These are phyloP conservation scores for Sebastes schlegelii DNA, from an alignment of 2,113 vertebrate species.

Conservation along the genomic window DNA sequence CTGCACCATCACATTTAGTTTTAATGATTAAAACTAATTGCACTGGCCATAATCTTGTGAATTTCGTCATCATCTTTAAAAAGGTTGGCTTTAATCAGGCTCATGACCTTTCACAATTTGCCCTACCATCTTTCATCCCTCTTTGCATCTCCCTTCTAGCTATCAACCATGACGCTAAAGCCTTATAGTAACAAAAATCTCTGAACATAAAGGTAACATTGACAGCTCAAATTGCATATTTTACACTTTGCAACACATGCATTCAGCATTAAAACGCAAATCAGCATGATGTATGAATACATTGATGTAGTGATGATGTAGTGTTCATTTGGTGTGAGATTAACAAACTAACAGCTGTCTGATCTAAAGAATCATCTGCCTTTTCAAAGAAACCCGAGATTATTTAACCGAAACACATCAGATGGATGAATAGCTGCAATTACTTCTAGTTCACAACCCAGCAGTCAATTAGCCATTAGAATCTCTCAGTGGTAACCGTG, in stretches of 20 bases:
- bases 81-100: not conserved
- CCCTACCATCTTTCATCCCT: not conserved
- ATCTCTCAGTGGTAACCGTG: constrained; percentile 64
- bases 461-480: constrained; percentile 67
- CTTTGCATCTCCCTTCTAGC: not conserved
- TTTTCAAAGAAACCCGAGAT: constrained; percentile 44
- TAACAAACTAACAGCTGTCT: constrained; percentile 37
- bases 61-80: not conserved
- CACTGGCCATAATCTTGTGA: not conserved
- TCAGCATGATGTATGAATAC: not conserved
- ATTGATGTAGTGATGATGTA: not conserved
- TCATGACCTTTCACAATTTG: not conserved
- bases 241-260: not conserved
- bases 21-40: not conserved
- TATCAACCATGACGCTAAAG: constrained; percentile 2
- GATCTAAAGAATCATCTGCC: constrained; percentile 41
- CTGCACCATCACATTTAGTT: not conserved
- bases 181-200: not conserved
- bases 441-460: constrained; percentile 57
- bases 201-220: not conserved
- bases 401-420: constrained; percentile 66
- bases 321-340: constrained; percentile 10
- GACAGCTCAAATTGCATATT: not conserved
- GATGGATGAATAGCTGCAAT: constrained; percentile 72
- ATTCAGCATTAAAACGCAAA: not conserved